Evolutionary conservation across 2,113 vertebrate species (phyloP), one percentile per base, ranked within the genome.

Genomic region (Rousettus leschenaultii): DNA sequence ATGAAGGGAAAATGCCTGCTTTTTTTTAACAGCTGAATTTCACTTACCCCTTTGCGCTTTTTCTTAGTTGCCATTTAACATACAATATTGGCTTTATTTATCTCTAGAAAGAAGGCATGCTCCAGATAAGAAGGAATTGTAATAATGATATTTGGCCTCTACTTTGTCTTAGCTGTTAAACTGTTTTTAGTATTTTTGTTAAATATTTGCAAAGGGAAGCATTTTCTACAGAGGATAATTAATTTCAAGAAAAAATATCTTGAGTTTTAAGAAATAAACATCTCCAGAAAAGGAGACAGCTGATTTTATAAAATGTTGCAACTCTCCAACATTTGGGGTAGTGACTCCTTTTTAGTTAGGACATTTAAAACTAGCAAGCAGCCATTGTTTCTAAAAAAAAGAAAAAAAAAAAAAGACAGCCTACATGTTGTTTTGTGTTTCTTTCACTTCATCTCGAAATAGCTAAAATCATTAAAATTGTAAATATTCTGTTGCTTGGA

Each of bases 291-390:
- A 98, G 98, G 98, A 99, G 99, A 98, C 97, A 97, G 97, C 97
- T 97, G 82, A 99, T 99, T 99, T 99, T 99, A 98, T 98, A 99
- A 98, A 98, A 98, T 90, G 98, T 99, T 96, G 98, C 98, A 99
- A 97, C 98, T 99, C 99, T 99, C 99, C 99, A 99, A 99, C 98
- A 99, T 99, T 99, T 99, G 99, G 99, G 99, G 99, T 98, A 98
- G 98, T 98, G 98, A 99, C 98, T 98, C 98, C 97, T 98, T 98
- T 98, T 98, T 98, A 98, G 98, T 98, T 98, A 98, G 95, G 97
- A 97, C 97, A 97, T 98, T 98, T 98, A 98, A 98, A 98, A 98
- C 97, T 98, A 98, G 98, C 95, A 98, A 98, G 98, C 98, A 98
- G 98, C 98, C 97, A 98, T 98, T 97, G 98, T 98, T 99, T 98